Evolutionary conservation across 2,888 invertebrate genomes (phyloP).

Genomic region (Drosophila heteroneura): DNA sequence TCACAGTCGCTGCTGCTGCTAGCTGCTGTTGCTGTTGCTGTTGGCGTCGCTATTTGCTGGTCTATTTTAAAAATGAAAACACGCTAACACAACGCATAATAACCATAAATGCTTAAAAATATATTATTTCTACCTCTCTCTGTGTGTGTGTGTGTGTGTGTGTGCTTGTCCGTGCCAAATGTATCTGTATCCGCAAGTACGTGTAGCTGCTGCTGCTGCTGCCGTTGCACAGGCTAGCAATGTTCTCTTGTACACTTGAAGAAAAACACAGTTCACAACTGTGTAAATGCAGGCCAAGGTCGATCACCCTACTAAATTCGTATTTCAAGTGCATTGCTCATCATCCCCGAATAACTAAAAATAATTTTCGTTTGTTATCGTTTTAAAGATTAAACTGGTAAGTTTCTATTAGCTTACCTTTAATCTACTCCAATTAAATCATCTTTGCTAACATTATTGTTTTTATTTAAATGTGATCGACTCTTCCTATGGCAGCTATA

Average conservation of each 20-base stretch:
- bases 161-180: background rate
- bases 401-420: background rate
- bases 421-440: background rate
- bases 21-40: background rate
- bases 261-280: background rate
- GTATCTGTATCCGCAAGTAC: background rate
- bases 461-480: background rate
- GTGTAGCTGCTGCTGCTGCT: background rate
- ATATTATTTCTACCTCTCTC: conserved; percentile 26
- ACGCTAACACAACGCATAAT: conserved; percentile 55
- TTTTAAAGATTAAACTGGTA: background rate
- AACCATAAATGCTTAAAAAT: conserved; percentile 58
- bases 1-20: background rate
- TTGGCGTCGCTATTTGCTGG: conserved; percentile 17
- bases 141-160: conserved; percentile 1
- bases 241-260: background rate
- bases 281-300: background rate
- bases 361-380: background rate
- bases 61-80: conserved; percentile 58
- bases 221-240: background rate
- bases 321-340: background rate
- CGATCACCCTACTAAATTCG: background rate
- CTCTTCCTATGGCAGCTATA: background rate
- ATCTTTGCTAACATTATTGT: background rate
- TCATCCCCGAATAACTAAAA: background rate